Base-by-base conservation (phyloP, 2,113 vertebrate species). In the Campylorhamphus procurvoides region DNA sequence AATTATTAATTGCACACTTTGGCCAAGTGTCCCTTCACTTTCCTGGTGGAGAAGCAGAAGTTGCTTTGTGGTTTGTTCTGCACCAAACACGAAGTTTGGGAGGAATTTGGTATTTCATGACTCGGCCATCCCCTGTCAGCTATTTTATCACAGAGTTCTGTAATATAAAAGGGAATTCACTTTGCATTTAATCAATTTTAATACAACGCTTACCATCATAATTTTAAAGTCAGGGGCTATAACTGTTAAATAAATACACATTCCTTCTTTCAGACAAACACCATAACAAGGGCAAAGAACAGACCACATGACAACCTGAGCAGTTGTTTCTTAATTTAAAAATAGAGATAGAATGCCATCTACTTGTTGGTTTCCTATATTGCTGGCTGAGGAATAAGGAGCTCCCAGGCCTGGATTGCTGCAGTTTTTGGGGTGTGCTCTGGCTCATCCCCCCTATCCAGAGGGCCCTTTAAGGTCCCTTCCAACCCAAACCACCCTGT, bases 311-410 rank as follows among this genome's bases (percentile, higher is more conserved):
- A 37, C 86, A 96, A 80, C 62, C 76, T 67, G 89, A 93, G 28
- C 40, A 71, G 52, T 63, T 68, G 20, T 17, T 85, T 37, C 90
- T 80, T 72, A 42, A 73, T 50, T 97, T 96, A 97, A 97, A 90
- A 95, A 96, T 87, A 97, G 97, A 97, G 94, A 89, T 96, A 96
- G 94, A 98, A 98, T 98, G 97, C 97, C 97, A 98, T 96, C 98
- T 98, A 98, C 97, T 97, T 98, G 97, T 74, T 98, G 97, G 69
- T 47, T 96, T 95, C 93, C 86, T 96, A 92, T 96, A 96, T 72
- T 95, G 94, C 96, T 87, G 85, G 68, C 64, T 25, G 69, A 94
- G 55, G 37, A 47, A 71, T 15, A 44, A 29, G n/a, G 18, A 81
- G 31, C 59, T 77, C 82, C 46, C 78, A 85, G 7, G 20, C 31